These are phyloP conservation scores for Caradrina kadenii DNA, from an alignment of 2,888 invertebrate genomes.

Conservation along the genomic window DNA sequence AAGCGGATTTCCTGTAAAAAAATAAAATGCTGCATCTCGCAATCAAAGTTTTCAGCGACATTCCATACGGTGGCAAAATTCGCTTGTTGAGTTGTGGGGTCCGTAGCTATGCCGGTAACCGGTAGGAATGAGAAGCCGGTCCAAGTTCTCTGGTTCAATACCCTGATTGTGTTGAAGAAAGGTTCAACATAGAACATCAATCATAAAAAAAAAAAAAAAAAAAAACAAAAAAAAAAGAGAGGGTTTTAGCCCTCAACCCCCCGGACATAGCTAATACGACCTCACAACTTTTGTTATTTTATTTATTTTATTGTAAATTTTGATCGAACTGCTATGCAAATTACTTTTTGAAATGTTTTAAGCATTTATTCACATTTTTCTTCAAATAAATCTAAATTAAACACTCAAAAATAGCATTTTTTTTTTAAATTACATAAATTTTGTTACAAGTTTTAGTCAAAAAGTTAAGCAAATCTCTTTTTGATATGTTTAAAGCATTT, in stretches of 20 bases:
- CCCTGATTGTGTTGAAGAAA: too few relatives aligned
- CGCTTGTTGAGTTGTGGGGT: neutral
- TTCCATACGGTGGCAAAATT: neutral
- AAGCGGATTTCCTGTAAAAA: neutral
- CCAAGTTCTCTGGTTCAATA: neutral
- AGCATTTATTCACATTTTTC: neutral
- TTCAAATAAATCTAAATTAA: neutral
- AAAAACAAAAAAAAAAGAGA: too few relatives aligned
- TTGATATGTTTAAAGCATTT: too few relatives aligned
- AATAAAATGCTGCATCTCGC: neutral
- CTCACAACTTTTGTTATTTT: neutral
- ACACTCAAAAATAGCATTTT: neutral
- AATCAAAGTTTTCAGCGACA: neutral
- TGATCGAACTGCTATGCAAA: neutral
- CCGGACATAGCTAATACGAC: slow-evolving; percentile 6
- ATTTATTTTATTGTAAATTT: neutral
- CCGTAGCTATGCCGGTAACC: slow-evolving; percentile 7
- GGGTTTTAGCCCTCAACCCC: too few relatives aligned
- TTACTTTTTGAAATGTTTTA: neutral
- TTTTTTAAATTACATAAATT: too few relatives aligned
- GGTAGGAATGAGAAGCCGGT: slow-evolving; percentile 1
- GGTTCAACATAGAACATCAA: too few relatives aligned
- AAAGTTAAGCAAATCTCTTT: too few relatives aligned
- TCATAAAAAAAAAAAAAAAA: too few relatives aligned
- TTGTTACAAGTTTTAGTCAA: too few relatives aligned